These are phyloP conservation scores for Ophioninae sp. DNA, from an alignment of 2,888 invertebrate genomes.

Conservation along the genomic window DNA sequence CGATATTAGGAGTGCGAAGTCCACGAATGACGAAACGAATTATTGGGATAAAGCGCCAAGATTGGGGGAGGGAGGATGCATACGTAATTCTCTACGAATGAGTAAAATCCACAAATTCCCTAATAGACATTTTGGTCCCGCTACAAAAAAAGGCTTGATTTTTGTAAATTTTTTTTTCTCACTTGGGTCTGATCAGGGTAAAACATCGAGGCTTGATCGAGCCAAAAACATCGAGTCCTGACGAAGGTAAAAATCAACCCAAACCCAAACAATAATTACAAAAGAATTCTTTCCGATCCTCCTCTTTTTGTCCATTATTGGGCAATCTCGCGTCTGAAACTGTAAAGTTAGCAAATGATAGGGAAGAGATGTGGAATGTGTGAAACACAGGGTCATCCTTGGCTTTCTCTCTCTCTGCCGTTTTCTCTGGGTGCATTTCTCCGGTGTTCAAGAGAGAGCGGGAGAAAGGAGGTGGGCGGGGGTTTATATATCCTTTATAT, in stretches of 20 bases:
- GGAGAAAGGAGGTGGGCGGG: too few relatives aligned
- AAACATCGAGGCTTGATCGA: too few relatives aligned
- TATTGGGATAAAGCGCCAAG: neutral
- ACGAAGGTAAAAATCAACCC: too few relatives aligned
- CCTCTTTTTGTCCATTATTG: conserved; percentile 16
- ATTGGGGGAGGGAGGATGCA: neutral
- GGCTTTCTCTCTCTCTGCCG: conserved; percentile 11
- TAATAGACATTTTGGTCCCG: conserved; percentile 43
- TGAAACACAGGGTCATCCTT: conserved; percentile 53
- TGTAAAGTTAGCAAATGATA: conserved; percentile 55
- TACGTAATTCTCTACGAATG: conserved; percentile 19
- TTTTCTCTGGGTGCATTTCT: conserved; percentile 31
- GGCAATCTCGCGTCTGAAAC: conserved; percentile 29
- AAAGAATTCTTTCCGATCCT: too few relatives aligned
- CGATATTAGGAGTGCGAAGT: neutral
- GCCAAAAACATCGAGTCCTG: too few relatives aligned
- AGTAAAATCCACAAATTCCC: conserved; percentile 47
- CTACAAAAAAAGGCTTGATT: conserved; percentile 29
- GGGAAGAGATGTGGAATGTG: conserved; percentile 56
- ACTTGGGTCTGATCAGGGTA: too few relatives aligned
- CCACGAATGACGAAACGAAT: too few relatives aligned
- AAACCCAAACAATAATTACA: too few relatives aligned
- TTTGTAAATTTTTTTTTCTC: too few relatives aligned
- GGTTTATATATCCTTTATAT: too few relatives aligned
- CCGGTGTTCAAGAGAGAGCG: conserved; percentile 26